Base-by-base conservation (phyloP, 2,888 invertebrate genomes). In the Apodemia mormo region DNA sequence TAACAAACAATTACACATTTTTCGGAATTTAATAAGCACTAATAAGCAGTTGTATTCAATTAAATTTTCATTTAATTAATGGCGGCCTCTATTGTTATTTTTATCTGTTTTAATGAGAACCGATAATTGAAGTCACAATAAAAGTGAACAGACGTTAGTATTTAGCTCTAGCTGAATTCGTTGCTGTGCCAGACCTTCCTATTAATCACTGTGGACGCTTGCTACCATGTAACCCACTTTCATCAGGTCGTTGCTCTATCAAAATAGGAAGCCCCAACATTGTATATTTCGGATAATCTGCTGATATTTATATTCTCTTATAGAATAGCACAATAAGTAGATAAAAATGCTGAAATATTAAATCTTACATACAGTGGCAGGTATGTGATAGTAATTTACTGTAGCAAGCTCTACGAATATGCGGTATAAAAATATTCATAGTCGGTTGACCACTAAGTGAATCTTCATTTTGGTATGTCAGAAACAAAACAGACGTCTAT, bases 161-260 rank as follows among this genome's bases (percentile, higher is more conserved):
- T 78, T 80, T 78, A 80, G 80, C 82, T 82, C 80, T 77, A 79
- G 71, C 78, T 81, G 81, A 82, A 83, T 82, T 81, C 78, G 81
- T 77, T 74, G 76, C 78, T 76, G 81, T 83, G 85, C 84, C 84
- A 85, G 82, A 81, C 81, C 84, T 83, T 84, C 82, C 82, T 83
- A 81, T 80, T 81, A 80, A 76, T 80, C 79, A 81, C 79, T 72
- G 77, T 78, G 79, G 74, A 76, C 79, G 81, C 76, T 78, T 79
- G 81, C 76, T 80, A 77, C 77, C 80, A 79, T 81, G 78, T 83
- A 84, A 85, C 84, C 85, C 81, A 85, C 81, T 84, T 85, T 82
- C 80, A 78, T 74, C 78, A 76, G 84, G 85, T 85, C 85, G 81
- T 82, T 84, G 86, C 81, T 83, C 85, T 78, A 82, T 78, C 80